Conservation (phyloP, 2,113 vertebrate genomes). For the Patagioenas fasciata region DNA sequence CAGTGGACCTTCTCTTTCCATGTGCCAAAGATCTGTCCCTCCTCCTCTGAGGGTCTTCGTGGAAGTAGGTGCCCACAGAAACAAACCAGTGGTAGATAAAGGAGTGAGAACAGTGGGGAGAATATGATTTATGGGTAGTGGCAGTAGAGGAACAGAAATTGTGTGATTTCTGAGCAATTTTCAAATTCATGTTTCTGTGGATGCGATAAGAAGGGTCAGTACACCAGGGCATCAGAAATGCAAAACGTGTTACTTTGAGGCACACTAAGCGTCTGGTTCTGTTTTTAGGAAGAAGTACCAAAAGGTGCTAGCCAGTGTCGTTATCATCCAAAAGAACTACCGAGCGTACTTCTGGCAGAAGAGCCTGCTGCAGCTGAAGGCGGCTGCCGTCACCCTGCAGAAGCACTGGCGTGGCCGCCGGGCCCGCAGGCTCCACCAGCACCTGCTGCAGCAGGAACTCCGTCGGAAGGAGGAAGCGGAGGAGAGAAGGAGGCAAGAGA, state of each 20-base stretch:
- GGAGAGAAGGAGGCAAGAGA: slow-evolving; percentile 66
- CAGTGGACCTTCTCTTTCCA: neutral
- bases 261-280: neutral
- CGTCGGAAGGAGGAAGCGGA: slow-evolving; percentile 71
- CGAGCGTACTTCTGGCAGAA: slow-evolving; percentile 86
- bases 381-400: slow-evolving; percentile 82
- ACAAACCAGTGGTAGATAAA: neutral
- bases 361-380: slow-evolving; percentile 77
- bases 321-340: slow-evolving; percentile 91
- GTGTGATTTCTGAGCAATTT: neutral
- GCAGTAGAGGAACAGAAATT: neutral
- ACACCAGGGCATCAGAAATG: neutral
- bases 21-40: neutral
- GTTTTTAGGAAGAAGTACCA: slow-evolving; percentile 84
- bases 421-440: slow-evolving; percentile 77
- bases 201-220: neutral
- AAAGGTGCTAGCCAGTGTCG: slow-evolving; percentile 78
- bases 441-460: slow-evolving; percentile 79
- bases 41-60: neutral
- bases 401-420: slow-evolving; percentile 84
- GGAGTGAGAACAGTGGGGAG: neutral
- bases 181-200: neutral
- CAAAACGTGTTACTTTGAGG: fast-evolving
- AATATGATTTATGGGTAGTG: neutral
- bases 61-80: neutral